A percentile compares a stretch with the other conserved stretches of the same genome.
Conservation (phyloP, 2,888 invertebrate species). For the Erebia aethiops region DNA sequence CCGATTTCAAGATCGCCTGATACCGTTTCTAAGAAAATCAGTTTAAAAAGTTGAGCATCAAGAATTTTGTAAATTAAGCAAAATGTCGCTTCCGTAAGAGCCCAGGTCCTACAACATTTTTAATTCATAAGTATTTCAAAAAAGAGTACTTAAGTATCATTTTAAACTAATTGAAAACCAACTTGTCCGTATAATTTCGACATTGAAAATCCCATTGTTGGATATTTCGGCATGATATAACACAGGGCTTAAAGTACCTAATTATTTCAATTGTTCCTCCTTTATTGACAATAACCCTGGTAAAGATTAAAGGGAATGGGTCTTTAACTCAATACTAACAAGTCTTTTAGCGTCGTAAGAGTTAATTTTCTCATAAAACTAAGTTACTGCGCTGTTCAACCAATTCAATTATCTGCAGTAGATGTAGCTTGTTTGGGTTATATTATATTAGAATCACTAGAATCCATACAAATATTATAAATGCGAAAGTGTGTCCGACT, state of each 20-base stretch:
- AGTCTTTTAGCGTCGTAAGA: background rate
- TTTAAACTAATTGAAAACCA: constrained; percentile 6
- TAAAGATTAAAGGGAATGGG: constrained; percentile 51
- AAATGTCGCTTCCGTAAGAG: background rate
- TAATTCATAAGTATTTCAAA: background rate
- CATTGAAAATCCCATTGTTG: constrained; percentile 1
- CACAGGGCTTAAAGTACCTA: constrained; percentile 30
- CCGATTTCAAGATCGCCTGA: background rate
- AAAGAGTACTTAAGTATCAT: constrained; percentile 8
- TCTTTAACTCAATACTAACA: constrained; percentile 9
- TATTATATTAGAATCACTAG: no score
- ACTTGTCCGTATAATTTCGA: constrained; percentile 16
- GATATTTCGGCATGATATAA: background rate
- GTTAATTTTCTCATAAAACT: constrained; percentile 1
- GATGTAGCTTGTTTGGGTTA: background rate
- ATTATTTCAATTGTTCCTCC: constrained; percentile 50
- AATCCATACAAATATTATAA: no score
- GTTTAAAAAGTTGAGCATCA: no score
- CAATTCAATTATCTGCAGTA: constrained; percentile 2
- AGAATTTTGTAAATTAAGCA: no score
- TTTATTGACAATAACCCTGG: constrained; percentile 60
- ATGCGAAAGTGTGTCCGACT: no score
- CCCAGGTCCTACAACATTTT: background rate
- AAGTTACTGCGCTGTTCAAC: constrained; percentile 2
- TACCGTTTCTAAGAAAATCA: no score